Conservation (phyloP, 1,140 invertebrate species). For the Anadara kagoshimensis region DNA sequence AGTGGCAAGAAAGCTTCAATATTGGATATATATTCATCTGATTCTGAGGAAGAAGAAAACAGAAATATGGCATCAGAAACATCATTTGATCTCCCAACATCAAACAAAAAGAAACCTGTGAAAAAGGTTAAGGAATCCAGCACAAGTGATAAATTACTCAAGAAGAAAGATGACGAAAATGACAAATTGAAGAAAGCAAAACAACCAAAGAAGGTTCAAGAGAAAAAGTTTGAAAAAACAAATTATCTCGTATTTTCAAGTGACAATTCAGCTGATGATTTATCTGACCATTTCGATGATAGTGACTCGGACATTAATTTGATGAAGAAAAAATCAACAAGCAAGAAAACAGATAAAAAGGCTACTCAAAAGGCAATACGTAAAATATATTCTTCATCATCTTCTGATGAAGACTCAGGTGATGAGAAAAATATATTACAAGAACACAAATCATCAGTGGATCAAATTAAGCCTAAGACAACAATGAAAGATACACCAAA, state of each 20-base stretch:
- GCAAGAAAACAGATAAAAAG: conserved; percentile 9
- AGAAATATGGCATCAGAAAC: conserved; percentile 13
- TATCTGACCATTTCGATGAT: conserved; percentile 48
- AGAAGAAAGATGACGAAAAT: conserved; percentile 26
- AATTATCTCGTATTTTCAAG: too few relatives aligned
- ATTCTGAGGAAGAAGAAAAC: conserved; percentile 41
- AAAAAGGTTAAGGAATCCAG: conserved; percentile 21
- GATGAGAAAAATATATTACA: conserved; percentile 1
- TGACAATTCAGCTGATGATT: too few relatives aligned
- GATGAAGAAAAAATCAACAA: conserved; percentile 27
- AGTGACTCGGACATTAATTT: conserved; percentile 48
- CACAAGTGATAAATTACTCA: conserved; percentile 26
- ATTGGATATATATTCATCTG: conserved; percentile 55
- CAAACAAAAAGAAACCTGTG: conserved; percentile 26
- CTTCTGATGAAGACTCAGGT: conserved; percentile 5
- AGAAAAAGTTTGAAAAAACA: too few relatives aligned
- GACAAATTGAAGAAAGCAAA: conserved; percentile 20
- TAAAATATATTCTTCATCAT: conserved; percentile 15
- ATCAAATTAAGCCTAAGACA: too few relatives aligned
- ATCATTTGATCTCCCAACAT: conserved; percentile 16
- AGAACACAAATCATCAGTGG: too few relatives aligned
- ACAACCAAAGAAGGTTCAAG: conserved; percentile 3
- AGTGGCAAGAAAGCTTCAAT: conserved; percentile 36
- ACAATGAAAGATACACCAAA: too few relatives aligned
- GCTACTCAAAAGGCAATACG: conserved; percentile 11